These are phyloP conservation scores for Lottia scabra DNA, from an alignment of 2,888 invertebrate species.

Conservation along the genomic window DNA sequence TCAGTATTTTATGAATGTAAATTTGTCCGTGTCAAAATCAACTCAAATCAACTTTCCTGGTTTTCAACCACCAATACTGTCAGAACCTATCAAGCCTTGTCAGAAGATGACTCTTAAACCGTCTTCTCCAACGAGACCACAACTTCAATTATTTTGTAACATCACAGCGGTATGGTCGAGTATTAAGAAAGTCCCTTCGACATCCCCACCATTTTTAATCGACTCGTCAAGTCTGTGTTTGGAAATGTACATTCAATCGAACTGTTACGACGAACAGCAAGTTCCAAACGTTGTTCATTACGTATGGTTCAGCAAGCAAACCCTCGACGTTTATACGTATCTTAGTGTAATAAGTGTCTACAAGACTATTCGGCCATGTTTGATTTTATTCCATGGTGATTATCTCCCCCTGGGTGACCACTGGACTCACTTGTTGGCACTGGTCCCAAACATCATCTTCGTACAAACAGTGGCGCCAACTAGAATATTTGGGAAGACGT, in stretches of 20 bases:
- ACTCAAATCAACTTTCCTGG: neutral
- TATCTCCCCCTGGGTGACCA: slow-evolving; percentile 41
- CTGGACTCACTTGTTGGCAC: slow-evolving; percentile 46
- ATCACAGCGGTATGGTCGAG: neutral
- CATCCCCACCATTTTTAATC: slow-evolving; percentile 15
- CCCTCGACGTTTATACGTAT: slow-evolving; percentile 43
- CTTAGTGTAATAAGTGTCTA: slow-evolving; percentile 50
- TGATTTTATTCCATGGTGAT: slow-evolving; percentile 50
- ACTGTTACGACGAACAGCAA: slow-evolving; percentile 23
- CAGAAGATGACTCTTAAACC: neutral
- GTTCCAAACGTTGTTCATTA: slow-evolving; percentile 54
- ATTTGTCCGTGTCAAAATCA: too few species aligned
- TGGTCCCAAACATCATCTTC: slow-evolving; percentile 45
- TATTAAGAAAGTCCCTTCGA: neutral
- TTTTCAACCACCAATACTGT: neutral
- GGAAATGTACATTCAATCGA: slow-evolving; percentile 22
- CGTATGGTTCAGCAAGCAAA: slow-evolving; percentile 46
- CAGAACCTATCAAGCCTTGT: neutral
- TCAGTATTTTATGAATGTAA: too few species aligned
- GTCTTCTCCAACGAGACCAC: neutral
- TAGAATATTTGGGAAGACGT: slow-evolving; percentile 37
- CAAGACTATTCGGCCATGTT: slow-evolving; percentile 46
- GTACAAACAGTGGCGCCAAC: slow-evolving; percentile 40
- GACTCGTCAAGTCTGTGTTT: slow-evolving; percentile 35
- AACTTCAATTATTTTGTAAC: neutral